A percentile compares a stretch with the other conserved stretches of the same genome.
These are phyloP conservation scores for Telmatherina bonti DNA, from an alignment of 2,797 vertebrate genomes.

Conservation along the genomic window DNA sequence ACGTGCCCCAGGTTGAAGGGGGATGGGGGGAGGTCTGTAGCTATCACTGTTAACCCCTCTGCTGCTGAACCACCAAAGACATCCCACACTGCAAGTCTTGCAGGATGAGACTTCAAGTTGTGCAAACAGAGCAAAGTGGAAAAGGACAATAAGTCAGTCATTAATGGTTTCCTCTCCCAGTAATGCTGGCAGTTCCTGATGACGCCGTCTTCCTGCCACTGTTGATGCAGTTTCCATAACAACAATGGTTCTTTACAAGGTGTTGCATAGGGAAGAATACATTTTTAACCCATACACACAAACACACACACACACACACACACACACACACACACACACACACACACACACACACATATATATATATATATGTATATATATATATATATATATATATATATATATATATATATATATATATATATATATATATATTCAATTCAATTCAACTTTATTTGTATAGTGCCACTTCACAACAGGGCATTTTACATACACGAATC, in stretches of 20 bases:
- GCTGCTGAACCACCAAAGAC: conserved; percentile 24
- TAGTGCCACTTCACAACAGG: too few species aligned
- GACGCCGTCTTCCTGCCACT: conserved; percentile 58
- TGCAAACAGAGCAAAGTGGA: conserved; percentile 1
- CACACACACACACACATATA: too few species aligned
- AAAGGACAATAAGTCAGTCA: conserved; percentile 29
- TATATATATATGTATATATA: too few species aligned
- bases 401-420: too few species aligned
- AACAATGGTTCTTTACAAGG: conserved; percentile 12
- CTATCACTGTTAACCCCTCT: conserved; percentile 58
- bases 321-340: too few species aligned
- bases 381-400: too few species aligned
- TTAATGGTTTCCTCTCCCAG: conserved; percentile 40
- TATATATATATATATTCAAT: too few species aligned
- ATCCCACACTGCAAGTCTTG: not conserved
- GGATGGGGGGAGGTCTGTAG: conserved; percentile 42
- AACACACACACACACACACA: too few species aligned
- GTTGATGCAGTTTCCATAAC: conserved; percentile 25
- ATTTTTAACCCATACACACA: too few species aligned
- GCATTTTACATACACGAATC: too few species aligned
- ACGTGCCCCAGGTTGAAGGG: conserved; percentile 54
- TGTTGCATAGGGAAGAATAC: too few species aligned
- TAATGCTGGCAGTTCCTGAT: conserved; percentile 35
- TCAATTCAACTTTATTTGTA: too few species aligned
- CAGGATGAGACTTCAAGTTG: conserved; percentile 16